Conservation (phyloP, 2,113 vertebrate genomes). For the Calyptomena viridis region DNA sequence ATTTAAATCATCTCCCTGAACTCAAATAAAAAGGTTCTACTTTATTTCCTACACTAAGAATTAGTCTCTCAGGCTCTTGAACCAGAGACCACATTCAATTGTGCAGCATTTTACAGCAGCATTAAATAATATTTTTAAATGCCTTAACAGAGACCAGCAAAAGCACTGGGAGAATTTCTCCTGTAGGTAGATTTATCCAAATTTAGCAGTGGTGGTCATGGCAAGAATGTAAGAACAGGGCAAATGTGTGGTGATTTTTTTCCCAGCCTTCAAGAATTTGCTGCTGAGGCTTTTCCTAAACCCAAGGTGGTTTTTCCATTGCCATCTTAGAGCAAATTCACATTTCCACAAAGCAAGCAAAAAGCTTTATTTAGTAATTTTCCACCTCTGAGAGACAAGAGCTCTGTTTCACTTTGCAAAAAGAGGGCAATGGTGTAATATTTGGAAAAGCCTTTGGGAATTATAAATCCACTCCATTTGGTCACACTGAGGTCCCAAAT, state of each 20-base stretch:
- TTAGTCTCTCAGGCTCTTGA: not conserved
- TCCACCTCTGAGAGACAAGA: not conserved
- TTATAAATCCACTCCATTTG: not conserved
- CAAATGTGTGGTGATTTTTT: rapidly evolving
- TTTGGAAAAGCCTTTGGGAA: not conserved
- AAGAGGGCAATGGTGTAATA: rapidly evolving
- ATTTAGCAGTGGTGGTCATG: rapidly evolving
- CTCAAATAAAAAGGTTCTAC: not conserved
- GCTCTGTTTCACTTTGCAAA: not conserved
- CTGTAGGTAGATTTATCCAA: not conserved
- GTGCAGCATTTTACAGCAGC: not conserved
- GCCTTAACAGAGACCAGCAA: not conserved
- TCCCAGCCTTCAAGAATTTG: not conserved
- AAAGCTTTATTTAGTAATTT: not conserved
- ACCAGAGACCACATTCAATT: not conserved
- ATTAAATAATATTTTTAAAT: not conserved
- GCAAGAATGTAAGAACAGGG: not conserved
- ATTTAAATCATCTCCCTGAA: not conserved
- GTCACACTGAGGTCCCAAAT: not conserved
- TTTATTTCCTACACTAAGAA: not conserved
- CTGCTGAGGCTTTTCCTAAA: not conserved
- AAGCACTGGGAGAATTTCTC: not conserved
- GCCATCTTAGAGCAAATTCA: not conserved
- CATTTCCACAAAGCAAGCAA: not conserved
- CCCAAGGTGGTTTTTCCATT: not conserved